Base-by-base conservation (phyloP, 2,797 vertebrate species). In the Siniperca undulata region DNA sequence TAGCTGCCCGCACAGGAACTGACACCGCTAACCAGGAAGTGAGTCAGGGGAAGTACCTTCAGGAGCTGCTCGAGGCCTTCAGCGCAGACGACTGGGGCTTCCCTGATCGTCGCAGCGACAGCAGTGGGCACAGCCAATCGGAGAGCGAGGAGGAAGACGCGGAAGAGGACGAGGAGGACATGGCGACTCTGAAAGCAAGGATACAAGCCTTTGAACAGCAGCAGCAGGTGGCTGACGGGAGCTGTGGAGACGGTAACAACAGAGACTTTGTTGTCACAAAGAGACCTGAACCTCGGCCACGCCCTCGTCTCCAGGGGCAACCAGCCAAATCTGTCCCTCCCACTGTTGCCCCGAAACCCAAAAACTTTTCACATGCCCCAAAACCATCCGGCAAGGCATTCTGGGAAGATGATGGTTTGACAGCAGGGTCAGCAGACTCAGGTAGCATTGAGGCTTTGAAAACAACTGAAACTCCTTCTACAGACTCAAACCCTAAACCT, bases 131-230 rank as follows among this genome's bases (percentile, higher is more conserved):
- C 85, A 92, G 90, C 91, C 90, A 90, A 36, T 91, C 91, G 2
- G 90, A 89, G 59, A 83, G 83, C 3, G 93, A 92, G 55, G 91
- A 92, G 9, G 83, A 64, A 6, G 84, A 84, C 1, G 75, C 86
- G 38, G 86, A 85, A 71, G 70, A 86, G 27, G 78, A 85, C 3
- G 68, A 68, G 5, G 89, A 94, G 59, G 92, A 89, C 77, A 93
- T 94, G 91, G 90, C 84, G 4, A 80, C 93, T 56, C 90, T 98
- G 86, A 93, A 93, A 85, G 97, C 96, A 27, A 96, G 95, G 84
- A 97, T 98, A 84, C 97, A 97, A 91, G 96, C 95, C 34, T 97
- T 97, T 53, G 97, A 97, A 17, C 62, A 95, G 66, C 96, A 97
- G 92, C 81, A 91, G 78, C 88, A 86, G 62, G 86, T 46, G 56